phyloP scores from a whole-genome alignment of 2,888 invertebrate species.

The Tachina grossa region DNA sequence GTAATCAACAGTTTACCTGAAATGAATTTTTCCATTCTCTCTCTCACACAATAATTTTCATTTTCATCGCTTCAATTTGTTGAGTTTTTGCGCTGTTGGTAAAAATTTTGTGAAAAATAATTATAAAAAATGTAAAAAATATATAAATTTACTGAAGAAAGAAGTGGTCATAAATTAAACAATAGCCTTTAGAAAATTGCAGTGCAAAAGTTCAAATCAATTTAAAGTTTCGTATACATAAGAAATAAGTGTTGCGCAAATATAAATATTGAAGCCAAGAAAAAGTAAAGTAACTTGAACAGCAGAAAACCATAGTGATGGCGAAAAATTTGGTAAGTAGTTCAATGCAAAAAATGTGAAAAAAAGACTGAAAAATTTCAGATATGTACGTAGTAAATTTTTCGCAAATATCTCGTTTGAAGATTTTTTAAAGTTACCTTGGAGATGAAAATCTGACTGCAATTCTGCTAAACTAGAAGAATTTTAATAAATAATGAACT shows the following conservation, averaged over 20 bases:
- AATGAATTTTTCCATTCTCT: slow-evolving; percentile 50
- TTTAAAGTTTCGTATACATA: slow-evolving; percentile 24
- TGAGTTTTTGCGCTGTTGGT: slow-evolving; percentile 49
- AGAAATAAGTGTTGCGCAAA: slow-evolving; percentile 25
- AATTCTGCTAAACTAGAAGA: too few species aligned
- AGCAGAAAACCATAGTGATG: slow-evolving; percentile 61
- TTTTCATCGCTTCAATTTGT: slow-evolving; percentile 55
- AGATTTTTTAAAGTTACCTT: too few species aligned
- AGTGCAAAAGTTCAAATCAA: slow-evolving; percentile 11
- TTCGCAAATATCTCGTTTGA: neutral
- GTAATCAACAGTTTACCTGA: slow-evolving; percentile 29
- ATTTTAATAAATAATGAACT: too few species aligned
- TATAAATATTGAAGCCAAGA: slow-evolving; percentile 1
- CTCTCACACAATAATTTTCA: slow-evolving; percentile 61
- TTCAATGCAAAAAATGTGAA: slow-evolving; percentile 18
- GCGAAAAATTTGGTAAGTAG: slow-evolving; percentile 72
- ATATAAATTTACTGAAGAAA: slow-evolving; percentile 15
- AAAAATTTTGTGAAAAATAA: slow-evolving; percentile 46
- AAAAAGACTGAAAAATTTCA: neutral
- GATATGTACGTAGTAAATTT: slow-evolving; percentile 37
- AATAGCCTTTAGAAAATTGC: neutral
- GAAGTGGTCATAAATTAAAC: neutral
- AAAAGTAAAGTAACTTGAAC: slow-evolving; percentile 32
- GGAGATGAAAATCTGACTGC: too few species aligned
- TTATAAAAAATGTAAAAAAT: slow-evolving; percentile 43